Evolutionary conservation across 2,113 vertebrate genomes (phyloP).

Genomic region (Drymodes brunneopygia): DNA sequence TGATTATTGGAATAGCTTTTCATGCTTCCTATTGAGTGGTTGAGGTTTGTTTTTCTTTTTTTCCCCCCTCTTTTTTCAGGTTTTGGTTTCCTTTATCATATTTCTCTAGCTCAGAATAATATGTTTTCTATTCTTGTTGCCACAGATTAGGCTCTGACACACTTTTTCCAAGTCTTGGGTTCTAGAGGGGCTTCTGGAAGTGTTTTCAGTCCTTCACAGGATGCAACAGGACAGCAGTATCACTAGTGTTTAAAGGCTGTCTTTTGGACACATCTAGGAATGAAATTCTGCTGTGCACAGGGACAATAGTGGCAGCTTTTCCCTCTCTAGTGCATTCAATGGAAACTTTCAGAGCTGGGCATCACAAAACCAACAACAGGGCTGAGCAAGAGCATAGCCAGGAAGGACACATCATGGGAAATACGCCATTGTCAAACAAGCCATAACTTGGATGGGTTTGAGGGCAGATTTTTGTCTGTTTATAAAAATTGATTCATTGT

Average conservation of each 20-base stretch:
- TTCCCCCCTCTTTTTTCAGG: neutral
- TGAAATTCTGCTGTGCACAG: neutral
- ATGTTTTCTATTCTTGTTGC: neutral
- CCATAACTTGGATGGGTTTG: neutral
- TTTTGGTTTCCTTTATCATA: neutral
- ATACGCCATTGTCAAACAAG: neutral
- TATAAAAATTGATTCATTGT: conserved; percentile 2
- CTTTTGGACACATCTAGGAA: neutral
- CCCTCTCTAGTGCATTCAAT: conserved; percentile 56
- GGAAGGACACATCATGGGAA: neutral
- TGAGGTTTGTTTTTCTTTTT: neutral
- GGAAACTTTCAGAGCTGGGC: conserved; percentile 67
- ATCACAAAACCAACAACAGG: conserved; percentile 70
- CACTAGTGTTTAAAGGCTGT: neutral
- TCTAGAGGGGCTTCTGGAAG: neutral
- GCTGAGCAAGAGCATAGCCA: neutral
- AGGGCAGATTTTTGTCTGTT: neutral
- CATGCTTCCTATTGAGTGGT: neutral
- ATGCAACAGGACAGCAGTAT: neutral
- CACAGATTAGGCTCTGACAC: neutral
- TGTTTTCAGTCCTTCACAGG: neutral
- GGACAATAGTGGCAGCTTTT: neutral
- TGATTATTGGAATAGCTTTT: neutral
- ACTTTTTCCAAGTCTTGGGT: neutral
- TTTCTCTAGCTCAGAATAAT: neutral